A percentile compares a stretch with the other conserved stretches of the same genome.
phyloP scores from a whole-genome alignment of 1,140 invertebrate species.

The Battus philenor region DNA sequence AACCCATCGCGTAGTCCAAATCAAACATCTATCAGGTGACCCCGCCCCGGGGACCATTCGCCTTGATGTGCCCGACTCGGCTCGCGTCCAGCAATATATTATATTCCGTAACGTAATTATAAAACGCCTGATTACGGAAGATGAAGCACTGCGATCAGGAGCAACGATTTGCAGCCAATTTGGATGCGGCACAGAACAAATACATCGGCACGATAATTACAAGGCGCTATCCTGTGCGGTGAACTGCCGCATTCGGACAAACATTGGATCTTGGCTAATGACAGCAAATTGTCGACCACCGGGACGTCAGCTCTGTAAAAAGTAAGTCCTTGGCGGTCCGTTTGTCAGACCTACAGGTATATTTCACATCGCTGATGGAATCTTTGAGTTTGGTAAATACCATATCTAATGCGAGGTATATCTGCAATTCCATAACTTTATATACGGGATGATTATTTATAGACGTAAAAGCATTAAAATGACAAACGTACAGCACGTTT shows the following conservation, averaged over 20 bases:
- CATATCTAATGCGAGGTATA: too few species aligned
- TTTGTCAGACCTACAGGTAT: too few species aligned
- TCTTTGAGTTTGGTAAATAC: too few species aligned
- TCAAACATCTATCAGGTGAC: constrained; percentile 28
- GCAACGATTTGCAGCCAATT: constrained; percentile 5
- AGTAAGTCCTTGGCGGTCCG: too few species aligned
- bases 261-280: constrained; percentile 18
- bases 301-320: too few species aligned
- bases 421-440: too few species aligned
- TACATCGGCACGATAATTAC: constrained; percentile 33
- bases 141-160: too few species aligned
- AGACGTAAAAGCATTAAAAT: too few species aligned
- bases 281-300: constrained; percentile 2
- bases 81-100: not conserved
- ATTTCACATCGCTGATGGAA: too few species aligned
- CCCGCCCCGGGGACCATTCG: constrained; percentile 19
- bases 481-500: too few species aligned
- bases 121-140: too few species aligned
- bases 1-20: constrained; percentile 21
- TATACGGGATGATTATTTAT: too few species aligned
- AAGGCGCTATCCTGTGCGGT: constrained; percentile 18
- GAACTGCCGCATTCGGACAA: constrained; percentile 20
- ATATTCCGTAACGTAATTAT: not conserved
- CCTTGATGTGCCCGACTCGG: constrained; percentile 21
- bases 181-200: constrained; percentile 18